Base-by-base conservation (phyloP, 2,797 vertebrate genomes). In the Gobionotothen gibberifrons region DNA sequence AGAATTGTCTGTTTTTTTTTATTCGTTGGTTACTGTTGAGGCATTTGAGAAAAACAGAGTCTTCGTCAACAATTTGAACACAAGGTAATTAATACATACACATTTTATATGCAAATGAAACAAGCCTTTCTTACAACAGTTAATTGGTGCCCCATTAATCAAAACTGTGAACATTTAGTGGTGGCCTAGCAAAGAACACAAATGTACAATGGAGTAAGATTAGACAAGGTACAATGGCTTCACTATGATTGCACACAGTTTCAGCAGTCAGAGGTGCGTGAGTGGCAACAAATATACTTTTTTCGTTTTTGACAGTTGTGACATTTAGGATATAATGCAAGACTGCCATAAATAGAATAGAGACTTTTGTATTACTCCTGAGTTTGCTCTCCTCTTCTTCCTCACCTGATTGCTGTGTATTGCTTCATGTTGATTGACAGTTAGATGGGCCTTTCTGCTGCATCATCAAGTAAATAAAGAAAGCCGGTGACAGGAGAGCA, bases 401-500 rank as follows among this genome's bases (percentile, higher is more conserved):
- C 74, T 72, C 60, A 75, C 74, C 78, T 76, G 71, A 49, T 52
- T 86, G 52, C 77, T 42, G 32, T 32, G 58, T 49, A 48, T 82
- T 86, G 56, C 72, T 81, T 86, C 69, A 59, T 65, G 53, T 32
- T 84, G 80, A 87, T 26, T 82, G 79, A 77, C 84, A 79, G 66
- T 46, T 82, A 69, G 61, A 81, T 72, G 77, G 69, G 51, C 47
- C 15, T 60, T 61, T 86, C 83, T 86, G 65, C 78, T 78, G 51
- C 44, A 65, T 75, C 69, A 53, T 82, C 73, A 66, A 57, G 44
- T 66, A 73, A 79, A 76, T 67, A 64, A 79, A 85, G 63, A 70
- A 62, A 74, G 64, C 44, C 8, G 61, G 53, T 81, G 75, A 85
- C 60, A 75, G 69, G 46, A 66, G 57, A 70, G 58, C 29, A 61